Evolutionary conservation across 2,888 invertebrate genomes (phyloP).

Genomic region (Sympetrum striolatum): DNA sequence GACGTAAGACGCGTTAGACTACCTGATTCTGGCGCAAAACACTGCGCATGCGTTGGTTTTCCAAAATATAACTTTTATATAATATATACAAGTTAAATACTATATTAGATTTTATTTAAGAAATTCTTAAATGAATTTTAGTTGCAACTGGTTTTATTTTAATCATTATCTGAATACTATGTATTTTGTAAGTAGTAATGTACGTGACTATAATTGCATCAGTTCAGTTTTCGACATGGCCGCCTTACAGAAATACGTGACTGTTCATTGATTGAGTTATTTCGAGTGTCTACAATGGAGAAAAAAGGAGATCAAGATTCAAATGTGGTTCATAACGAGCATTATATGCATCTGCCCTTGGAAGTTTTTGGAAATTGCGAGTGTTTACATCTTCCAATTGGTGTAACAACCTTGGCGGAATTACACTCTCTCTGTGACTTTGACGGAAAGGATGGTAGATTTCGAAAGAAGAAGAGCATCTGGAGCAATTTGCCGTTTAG

Average conservation of each 20-base stretch:
- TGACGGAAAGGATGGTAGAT: neutral
- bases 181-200: no score
- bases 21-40: no score
- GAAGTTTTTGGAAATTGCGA: neutral
- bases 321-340: neutral
- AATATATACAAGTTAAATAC: no score
- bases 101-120: no score
- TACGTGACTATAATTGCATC: neutral
- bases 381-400: neutral
- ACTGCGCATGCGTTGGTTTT: no score
- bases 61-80: no score
- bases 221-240: neutral
- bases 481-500: neutral
- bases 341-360: neutral
- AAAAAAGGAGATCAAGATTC: neutral
- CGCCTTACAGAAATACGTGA: neutral
- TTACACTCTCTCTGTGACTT: neutral
- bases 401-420: neutral
- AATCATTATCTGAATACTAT: no score
- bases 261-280: neutral
- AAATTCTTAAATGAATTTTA: no score
- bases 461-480: neutral
- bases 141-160: no score
- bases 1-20: no score
- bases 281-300: neutral